A percentile compares a stretch with the other conserved stretches of the same genome.
Conservation (phyloP, 2,113 vertebrate species). For the Morphnarchus princeps region DNA sequence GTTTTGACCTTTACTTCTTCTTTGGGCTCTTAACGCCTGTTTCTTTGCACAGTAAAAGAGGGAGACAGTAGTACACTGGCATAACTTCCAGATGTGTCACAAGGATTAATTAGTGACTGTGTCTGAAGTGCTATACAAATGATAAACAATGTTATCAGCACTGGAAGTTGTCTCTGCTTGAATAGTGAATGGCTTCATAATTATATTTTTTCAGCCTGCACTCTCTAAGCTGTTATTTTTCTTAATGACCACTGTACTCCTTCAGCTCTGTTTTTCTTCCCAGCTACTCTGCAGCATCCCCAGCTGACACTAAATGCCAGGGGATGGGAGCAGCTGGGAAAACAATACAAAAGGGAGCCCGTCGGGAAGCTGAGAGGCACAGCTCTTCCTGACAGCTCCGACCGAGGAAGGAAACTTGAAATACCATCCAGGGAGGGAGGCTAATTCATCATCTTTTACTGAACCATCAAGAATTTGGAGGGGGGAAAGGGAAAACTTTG, state of each 20-base stretch:
- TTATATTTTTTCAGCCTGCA: constrained; percentile 22
- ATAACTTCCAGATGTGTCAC: not conserved
- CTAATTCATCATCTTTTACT: not conserved
- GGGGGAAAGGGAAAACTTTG: not conserved
- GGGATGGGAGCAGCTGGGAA: constrained; percentile 1
- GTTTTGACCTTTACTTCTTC: not conserved
- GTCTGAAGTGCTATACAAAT: not conserved
- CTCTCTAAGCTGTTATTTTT: constrained; percentile 40
- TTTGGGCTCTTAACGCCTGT: not conserved
- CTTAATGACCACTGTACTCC: constrained; percentile 2
- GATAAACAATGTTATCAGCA: constrained; percentile 43
- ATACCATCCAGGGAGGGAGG: not conserved
- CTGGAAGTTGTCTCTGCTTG: constrained; percentile 46
- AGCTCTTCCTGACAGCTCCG: not conserved
- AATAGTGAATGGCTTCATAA: constrained; percentile 36
- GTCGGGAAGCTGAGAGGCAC: not conserved
- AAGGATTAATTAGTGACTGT: constrained; percentile 34
- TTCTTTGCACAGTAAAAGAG: not conserved
- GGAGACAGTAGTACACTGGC: not conserved
- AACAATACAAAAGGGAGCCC: not conserved
- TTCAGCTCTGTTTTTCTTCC: constrained; percentile 22
- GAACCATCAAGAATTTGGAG: not conserved
- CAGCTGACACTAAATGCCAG: constrained; percentile 34
- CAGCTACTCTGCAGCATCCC: not conserved
- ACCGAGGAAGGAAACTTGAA: not conserved